Base-by-base conservation (phyloP, 2,888 invertebrate genomes). In the Zygogramma bicolorata region DNA sequence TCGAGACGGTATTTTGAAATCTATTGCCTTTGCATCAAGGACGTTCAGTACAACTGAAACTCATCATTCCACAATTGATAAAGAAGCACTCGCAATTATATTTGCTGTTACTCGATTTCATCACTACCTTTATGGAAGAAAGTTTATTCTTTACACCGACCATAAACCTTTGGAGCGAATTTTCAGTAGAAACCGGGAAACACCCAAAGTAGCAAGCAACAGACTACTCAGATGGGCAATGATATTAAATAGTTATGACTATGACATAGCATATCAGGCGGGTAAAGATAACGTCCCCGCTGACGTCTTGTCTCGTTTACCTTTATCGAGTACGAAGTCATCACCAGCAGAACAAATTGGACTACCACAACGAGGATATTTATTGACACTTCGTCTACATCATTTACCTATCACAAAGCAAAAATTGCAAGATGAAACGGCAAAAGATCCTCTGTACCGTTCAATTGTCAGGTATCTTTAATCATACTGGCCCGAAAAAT, bases 41-140 rank as follows among this genome's bases (percentile, higher is more conserved):
- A n/a, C n/a, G n/a, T n/a, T n/a, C n/a, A n/a, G n/a, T n/a, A n/a
- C n/a, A n/a, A n/a, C n/a, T n/a, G n/a, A n/a, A n/a, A n/a, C n/a
- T n/a, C n/a, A n/a, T n/a, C n/a, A n/a, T n/a, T n/a, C n/a, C n/a
- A n/a, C n/a, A n/a, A n/a, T n/a, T n/a, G 73, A 76, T 49, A 76
- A 74, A 59, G 77, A 75, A 65, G 76, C 71, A 27, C 58, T 75
- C 53, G 73, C 62, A 20, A 38, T 75, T 38, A 49, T 75, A 18
- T 75, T 57, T 59, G 71, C 67, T 7, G 59, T 74, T n/a, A 66
- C 62, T 1, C 67, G 60, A 15, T n/a, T n/a, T n/a, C n/a, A n/a
- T n/a, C n/a, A n/a, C n/a, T n/a, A n/a, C n/a, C n/a, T n/a, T n/a
- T n/a, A n/a, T n/a, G 71, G 71, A 10, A 29, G 69, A 60, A 15